A percentile compares a stretch with the other conserved stretches of the same genome.
phyloP scores from a whole-genome alignment of 2,797 vertebrate species.

The Buceros bicornis region DNA sequence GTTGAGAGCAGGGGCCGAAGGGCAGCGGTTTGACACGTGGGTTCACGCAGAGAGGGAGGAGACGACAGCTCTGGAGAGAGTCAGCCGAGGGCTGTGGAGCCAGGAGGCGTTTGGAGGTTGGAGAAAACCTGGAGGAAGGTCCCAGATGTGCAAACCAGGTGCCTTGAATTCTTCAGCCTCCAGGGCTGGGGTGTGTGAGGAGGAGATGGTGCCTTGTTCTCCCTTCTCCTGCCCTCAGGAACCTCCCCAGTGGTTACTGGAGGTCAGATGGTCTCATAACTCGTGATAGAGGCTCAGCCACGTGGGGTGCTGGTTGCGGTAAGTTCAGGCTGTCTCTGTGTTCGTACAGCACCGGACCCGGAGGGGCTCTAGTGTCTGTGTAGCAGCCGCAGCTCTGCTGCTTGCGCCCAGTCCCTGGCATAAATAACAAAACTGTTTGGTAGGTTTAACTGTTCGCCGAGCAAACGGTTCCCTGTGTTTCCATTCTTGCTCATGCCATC shows the following conservation, averaged over 20 bases:
- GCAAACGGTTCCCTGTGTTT: neutral
- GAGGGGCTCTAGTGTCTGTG: no score
- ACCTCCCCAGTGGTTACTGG: neutral
- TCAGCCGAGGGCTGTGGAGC: neutral
- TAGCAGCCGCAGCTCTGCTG: neutral
- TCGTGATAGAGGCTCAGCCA: fast-evolving
- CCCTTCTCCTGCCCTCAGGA: neutral
- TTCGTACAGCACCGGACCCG: no score
- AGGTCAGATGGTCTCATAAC: neutral
- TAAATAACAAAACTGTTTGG: neutral
- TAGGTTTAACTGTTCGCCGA: neutral
- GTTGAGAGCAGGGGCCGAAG: neutral
- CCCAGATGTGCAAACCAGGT: neutral
- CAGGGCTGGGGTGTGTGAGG: no score
- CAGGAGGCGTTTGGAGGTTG: neutral
- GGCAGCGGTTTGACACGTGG: neutral
- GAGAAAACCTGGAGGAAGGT: neutral
- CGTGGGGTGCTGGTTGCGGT: fast-evolving
- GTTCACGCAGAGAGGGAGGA: neutral
- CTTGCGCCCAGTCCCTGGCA: fast-evolving
- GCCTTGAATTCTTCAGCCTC: neutral
- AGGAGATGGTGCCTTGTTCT: neutral
- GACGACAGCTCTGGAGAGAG: neutral
- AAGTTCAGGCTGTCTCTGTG: neutral
- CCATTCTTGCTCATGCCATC: neutral